phyloP scores from a whole-genome alignment of 1,140 invertebrate genomes.

The Cyphomyrmex costatus region DNA sequence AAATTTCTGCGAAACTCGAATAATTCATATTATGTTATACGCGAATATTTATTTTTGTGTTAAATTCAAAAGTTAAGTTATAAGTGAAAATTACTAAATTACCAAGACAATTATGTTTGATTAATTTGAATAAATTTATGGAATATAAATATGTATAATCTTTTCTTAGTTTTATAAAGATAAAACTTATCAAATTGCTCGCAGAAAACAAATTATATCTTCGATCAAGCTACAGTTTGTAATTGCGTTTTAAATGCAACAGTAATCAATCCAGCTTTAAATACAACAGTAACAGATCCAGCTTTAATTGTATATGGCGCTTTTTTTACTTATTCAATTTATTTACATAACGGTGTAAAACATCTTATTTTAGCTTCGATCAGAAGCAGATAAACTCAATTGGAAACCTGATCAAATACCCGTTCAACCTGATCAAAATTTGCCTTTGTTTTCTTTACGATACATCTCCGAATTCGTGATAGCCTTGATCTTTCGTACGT shows the following conservation, averaged over 20 bases:
- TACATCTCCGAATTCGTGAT: background rate
- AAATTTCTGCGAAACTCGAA: background rate
- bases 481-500: constrained; percentile 10
- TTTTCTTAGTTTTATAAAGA: background rate
- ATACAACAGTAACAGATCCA: too few species aligned
- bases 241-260: too few species aligned
- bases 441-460: background rate
- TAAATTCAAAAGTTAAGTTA: background rate
- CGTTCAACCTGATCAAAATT: background rate
- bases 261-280: too few species aligned
- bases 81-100: background rate
- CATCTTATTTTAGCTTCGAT: background rate
- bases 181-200: background rate
- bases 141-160: background rate
- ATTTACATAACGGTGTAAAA: too few species aligned
- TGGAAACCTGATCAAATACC: background rate
- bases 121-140: background rate
- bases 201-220: background rate
- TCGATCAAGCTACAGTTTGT: too few species aligned
- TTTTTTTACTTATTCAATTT: too few species aligned
- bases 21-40: background rate
- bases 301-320: too few species aligned
- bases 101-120: background rate
- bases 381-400: background rate
- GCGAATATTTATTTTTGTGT: background rate